A percentile compares a stretch with the other conserved stretches of the same genome.
Conservation (phyloP, 2,888 invertebrate species). For the Pterostichus niger region DNA sequence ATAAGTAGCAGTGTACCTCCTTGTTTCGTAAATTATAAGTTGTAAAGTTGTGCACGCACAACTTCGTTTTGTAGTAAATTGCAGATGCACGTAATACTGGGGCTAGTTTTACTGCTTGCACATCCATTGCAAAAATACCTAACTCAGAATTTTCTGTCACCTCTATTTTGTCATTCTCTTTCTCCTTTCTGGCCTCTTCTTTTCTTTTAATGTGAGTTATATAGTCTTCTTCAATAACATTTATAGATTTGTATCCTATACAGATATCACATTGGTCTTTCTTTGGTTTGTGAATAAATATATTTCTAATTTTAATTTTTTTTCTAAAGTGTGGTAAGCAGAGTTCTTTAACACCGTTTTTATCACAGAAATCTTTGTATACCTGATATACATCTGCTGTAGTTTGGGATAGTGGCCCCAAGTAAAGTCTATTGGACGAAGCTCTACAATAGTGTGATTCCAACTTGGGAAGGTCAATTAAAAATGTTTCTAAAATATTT, state of each 20-base stretch:
- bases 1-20: conserved; percentile 69
- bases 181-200: conserved; percentile 64
- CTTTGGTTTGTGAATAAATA: conserved; percentile 70
- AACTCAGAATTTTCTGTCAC: no score
- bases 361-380: conserved; percentile 68
- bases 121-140: conserved; percentile 67
- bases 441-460: conserved; percentile 70
- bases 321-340: conserved; percentile 68
- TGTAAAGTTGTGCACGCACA: conserved; percentile 70
- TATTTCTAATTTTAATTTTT: conserved; percentile 68
- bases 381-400: conserved; percentile 67
- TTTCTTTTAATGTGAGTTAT: conserved; percentile 59
- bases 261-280: conserved; percentile 70
- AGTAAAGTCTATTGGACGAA: conserved; percentile 68
- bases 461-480: no score
- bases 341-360: conserved; percentile 62
- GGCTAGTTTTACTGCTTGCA: conserved; percentile 68
- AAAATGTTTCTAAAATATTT: no score
- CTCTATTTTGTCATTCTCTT: conserved; percentile 67
- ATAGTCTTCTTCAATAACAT: conserved; percentile 66
- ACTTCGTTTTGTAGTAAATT: conserved; percentile 70
- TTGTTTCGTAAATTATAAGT: conserved; percentile 69
- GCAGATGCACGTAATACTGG: conserved; percentile 67
- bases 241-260: conserved; percentile 34
- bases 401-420: conserved; percentile 68